Base-by-base conservation (phyloP, 2,888 invertebrate species). In the Hoplodrina ambigua region DNA sequence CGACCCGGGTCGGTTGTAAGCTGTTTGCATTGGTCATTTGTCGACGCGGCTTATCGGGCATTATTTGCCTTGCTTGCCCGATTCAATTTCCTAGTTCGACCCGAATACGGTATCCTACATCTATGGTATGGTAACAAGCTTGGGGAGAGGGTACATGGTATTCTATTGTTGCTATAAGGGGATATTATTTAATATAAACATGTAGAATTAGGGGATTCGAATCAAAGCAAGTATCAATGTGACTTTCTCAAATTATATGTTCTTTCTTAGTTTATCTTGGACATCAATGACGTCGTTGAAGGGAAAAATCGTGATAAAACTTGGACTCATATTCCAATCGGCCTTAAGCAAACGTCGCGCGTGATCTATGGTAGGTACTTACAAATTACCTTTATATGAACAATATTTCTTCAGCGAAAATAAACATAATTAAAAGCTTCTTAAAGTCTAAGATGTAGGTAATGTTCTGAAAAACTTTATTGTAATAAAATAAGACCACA, bases 21-120 rank as follows among this genome's bases (percentile, higher is more conserved):
- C 85, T 86, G 85, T 87, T 90, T 86, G 87, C 86, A 84, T 85
- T 88, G 87, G 87, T 87, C 86, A 89, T 90, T 90, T 88, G 87
- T 87, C 85, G 83, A 78, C 76, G 75, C 78, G 81, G 87, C 86
- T 88, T 89, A 89, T 87, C 85, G 84, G 72, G 73, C 79, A 84
- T 86, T 88, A 89, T 88, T 89, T 85, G 85, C 83, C 69, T 78
- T 79, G 80, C 81, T 81, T 69, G 73, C 78, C 77, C 79, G 80
- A 87, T 83, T 83, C 82, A 82, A 83, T 83, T 83, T 83, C 82
- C 80, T 82, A 82, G 80, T 69, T 78, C 72, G 76, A 81, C 78
- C 78, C 75, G 54, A 78, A 78, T 81, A 68, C 75, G 68, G 66
- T n/a, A 66, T 65, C 74, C 46, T 75, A 74, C 61, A 66, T 67